phyloP scores from a whole-genome alignment of 2,797 vertebrate species.

The Cynodonichthys magdalenae region DNA sequence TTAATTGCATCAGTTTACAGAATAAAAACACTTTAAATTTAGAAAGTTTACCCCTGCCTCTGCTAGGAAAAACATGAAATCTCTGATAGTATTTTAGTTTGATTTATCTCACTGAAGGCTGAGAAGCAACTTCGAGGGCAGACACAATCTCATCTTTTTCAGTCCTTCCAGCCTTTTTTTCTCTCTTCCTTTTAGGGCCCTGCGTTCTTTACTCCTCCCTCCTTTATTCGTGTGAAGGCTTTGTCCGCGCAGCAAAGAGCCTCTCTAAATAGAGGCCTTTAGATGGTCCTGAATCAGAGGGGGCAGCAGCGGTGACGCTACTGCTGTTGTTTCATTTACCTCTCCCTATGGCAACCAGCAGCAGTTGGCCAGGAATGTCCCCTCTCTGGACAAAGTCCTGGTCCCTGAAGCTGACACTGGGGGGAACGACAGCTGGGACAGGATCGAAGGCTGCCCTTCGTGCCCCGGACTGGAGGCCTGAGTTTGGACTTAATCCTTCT shows the following conservation, averaged over 20 bases:
- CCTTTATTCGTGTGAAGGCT: slow-evolving; percentile 84
- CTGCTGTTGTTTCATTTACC: slow-evolving; percentile 89
- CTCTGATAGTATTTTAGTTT: slow-evolving; percentile 44
- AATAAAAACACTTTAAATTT: slow-evolving; percentile 40
- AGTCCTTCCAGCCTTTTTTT: slow-evolving; percentile 56
- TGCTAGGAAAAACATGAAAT: slow-evolving; percentile 29
- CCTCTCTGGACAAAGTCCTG: slow-evolving; percentile 91
- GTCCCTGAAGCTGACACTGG: slow-evolving; percentile 74
- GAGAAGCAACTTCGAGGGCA: slow-evolving; percentile 63
- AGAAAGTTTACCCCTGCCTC: slow-evolving; percentile 24
- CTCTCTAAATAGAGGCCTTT: slow-evolving; percentile 84
- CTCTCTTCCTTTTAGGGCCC: slow-evolving; percentile 58
- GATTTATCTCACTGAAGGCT: slow-evolving; percentile 53
- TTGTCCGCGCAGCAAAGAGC: slow-evolving; percentile 80
- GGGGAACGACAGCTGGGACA: slow-evolving; percentile 77
- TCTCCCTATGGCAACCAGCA: slow-evolving; percentile 97
- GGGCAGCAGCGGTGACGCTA: slow-evolving; percentile 78
- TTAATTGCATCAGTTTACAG: slow-evolving; percentile 45
- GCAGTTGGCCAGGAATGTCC: slow-evolving; percentile 91
- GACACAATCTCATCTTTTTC: slow-evolving; percentile 74
- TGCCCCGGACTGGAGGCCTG: slow-evolving; percentile 64
- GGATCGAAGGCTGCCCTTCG: slow-evolving; percentile 70
- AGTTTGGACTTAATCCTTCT: slow-evolving; percentile 67
- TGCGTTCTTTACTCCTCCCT: slow-evolving; percentile 71
- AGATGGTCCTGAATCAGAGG: slow-evolving; percentile 79